Base-by-base conservation (phyloP, 2,113 vertebrate species). In the Cichladusa arquata region DNA sequence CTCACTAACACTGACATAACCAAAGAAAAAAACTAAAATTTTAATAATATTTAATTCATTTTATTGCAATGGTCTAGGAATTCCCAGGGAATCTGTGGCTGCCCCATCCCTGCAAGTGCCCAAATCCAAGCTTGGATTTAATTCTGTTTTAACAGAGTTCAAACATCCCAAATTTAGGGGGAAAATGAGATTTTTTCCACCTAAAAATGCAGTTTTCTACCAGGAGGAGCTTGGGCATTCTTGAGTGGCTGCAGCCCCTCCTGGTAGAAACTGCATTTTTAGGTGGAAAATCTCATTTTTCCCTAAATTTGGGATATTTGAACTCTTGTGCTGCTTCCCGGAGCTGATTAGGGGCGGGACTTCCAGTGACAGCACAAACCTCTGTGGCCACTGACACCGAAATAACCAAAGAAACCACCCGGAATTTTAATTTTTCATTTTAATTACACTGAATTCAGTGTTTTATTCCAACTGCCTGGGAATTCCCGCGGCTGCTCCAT, bases 371-470 rank as follows among this genome's bases (percentile, higher is more conserved):
- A 25, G 38, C 51, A 8, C 29, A 28, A 67, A 48, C 8, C 28
- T 6, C 19, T 29, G 6, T 26, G 38, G 13, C 12, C 36, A 2
- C 50, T 38, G 38, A 38, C 38, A 5, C 53, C 2, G 19, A 36
- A 48, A 60, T 2, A 8, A 31, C 15, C 56, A 9, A 38, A 60
- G 19, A 6, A 26, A 71, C 20, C 5, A 8, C 3, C 4, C 42
- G 19, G 7, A 22, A 19, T 45, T 45, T 45, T 20, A 20, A 44
- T 44, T 42, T 44, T 44, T 44, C 7, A 9, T 24, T 29, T 54
- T 28, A n/a, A 38, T 44, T 8, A 2, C 0, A 0, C 4, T 40
- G 4, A 3, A 57, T 28, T 29, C 36, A 9, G 42, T 0, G 16
- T 34, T 48, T 8, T 1, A 7, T 10, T 11, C 9, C 67, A 4